Evolutionary conservation across 2,797 vertebrate genomes (phyloP).

Genomic region (Dendrocincla tyrannina): DNA sequence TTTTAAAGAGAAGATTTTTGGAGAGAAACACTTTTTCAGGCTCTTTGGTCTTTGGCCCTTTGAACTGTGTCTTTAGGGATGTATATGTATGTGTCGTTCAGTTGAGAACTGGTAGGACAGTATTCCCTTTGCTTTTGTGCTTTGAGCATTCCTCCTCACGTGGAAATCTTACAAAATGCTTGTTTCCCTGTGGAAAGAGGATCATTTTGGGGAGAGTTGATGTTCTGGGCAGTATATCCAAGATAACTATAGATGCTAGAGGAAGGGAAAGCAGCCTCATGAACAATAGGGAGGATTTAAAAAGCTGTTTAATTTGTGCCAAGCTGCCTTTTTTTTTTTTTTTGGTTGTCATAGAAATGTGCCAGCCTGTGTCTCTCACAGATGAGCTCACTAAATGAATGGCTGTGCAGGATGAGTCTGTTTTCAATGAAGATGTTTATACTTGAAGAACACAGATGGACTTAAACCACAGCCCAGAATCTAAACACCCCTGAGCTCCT

Average conservation of each 20-base stretch:
- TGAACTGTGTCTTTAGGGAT: background rate
- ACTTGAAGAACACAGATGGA: conserved; percentile 56
- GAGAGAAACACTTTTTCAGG: background rate
- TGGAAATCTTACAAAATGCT: background rate
- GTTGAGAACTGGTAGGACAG: background rate
- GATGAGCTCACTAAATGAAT: conserved; percentile 60
- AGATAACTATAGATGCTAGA: background rate
- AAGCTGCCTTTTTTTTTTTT: background rate
- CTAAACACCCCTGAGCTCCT: conserved; percentile 54
- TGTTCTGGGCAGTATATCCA: background rate
- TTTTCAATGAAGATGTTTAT: conserved; percentile 69
- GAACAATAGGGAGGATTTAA: background rate
- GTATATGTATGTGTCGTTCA: background rate
- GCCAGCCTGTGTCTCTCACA: conserved; percentile 56
- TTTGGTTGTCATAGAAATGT: conserved; percentile 68
- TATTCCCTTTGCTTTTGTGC: background rate
- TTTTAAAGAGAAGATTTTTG: background rate
- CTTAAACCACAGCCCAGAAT: conserved; percentile 54
- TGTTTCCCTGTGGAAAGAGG: background rate
- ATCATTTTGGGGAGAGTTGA: background rate
- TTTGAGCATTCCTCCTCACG: background rate
- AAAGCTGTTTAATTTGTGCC: conserved; percentile 17
- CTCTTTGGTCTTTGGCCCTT: background rate
- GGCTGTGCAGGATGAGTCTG: conserved; percentile 58
- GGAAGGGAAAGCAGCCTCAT: background rate